A percentile compares a stretch with the other conserved stretches of the same genome.
These are phyloP conservation scores for Tinamus major DNA, from an alignment of 2,797 vertebrate genomes.

Conservation along the genomic window DNA sequence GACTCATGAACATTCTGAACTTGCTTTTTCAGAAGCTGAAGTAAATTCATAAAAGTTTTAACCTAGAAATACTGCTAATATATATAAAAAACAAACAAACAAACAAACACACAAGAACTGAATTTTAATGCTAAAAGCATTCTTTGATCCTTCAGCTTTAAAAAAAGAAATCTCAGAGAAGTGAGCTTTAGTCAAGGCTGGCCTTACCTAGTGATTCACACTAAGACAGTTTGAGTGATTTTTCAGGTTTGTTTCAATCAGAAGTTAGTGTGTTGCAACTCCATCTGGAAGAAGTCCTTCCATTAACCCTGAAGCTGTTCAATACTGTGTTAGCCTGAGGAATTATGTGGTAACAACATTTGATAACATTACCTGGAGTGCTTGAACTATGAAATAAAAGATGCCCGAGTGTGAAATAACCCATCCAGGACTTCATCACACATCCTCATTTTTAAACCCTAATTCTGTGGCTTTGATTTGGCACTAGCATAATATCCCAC, in stretches of 20 bases:
- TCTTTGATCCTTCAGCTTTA: neutral
- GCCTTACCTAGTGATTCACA: neutral
- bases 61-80: neutral
- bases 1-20: neutral
- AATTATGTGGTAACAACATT: neutral
- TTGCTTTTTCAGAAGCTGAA: neutral
- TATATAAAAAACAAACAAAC: neutral
- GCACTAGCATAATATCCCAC: neutral
- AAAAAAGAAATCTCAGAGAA: neutral
- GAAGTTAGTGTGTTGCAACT: neutral
- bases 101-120: neutral
- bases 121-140: neutral
- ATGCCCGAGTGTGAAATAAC: neutral
- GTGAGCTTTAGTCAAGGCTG: neutral
- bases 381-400: neutral
- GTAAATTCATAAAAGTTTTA: neutral
- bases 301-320: neutral
- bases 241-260: neutral
- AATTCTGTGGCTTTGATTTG: neutral
- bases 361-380: neutral
- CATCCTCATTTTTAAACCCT: neutral
- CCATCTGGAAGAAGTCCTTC: neutral
- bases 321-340: neutral
- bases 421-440: neutral
- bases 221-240: neutral